Percentiles rank a stretch among this genome's conserved stretches.
Conservation (phyloP, 2,888 invertebrate genomes). For the Coecobrya sp. region DNA sequence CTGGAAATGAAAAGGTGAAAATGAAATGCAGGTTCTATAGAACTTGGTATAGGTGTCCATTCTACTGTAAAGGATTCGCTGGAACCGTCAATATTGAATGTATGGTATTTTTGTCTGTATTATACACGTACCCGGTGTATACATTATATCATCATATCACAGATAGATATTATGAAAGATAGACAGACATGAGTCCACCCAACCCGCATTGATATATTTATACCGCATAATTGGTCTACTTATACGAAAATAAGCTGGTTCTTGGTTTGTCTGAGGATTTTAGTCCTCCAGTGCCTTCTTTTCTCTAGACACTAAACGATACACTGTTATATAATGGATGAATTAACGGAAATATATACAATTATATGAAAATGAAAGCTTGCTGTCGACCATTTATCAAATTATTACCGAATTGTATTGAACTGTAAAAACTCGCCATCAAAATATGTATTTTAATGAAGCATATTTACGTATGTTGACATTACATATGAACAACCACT, state of each 20-base stretch:
- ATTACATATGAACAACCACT: no score
- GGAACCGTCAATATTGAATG: not conserved
- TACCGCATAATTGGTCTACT: not conserved
- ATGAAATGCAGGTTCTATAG: not conserved
- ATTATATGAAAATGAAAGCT: slow-evolving; percentile 35
- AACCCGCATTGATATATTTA: not conserved
- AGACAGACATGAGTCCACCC: no score
- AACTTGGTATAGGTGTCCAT: not conserved
- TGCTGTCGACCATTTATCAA: not conserved
- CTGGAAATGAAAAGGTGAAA: slow-evolving; percentile 31
- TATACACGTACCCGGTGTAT: no score
- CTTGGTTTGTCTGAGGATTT: not conserved
- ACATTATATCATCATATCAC: no score
- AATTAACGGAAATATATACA: slow-evolving; percentile 26
- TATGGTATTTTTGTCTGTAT: not conserved
- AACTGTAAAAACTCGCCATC: not conserved
- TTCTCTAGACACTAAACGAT: not conserved
- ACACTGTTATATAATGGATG: not conserved
- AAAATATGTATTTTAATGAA: not conserved
- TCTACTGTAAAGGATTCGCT: slow-evolving; percentile 20
- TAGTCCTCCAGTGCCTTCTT: not conserved
- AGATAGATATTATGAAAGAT: no score
- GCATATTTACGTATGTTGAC: not conserved
- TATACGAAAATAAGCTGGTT: no score
- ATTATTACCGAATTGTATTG: not conserved